A percentile compares a stretch with the other conserved stretches of the same genome.
These are phyloP conservation scores for Phlogophora meticulosa DNA, from an alignment of 2,888 invertebrate species.

Conservation along the genomic window DNA sequence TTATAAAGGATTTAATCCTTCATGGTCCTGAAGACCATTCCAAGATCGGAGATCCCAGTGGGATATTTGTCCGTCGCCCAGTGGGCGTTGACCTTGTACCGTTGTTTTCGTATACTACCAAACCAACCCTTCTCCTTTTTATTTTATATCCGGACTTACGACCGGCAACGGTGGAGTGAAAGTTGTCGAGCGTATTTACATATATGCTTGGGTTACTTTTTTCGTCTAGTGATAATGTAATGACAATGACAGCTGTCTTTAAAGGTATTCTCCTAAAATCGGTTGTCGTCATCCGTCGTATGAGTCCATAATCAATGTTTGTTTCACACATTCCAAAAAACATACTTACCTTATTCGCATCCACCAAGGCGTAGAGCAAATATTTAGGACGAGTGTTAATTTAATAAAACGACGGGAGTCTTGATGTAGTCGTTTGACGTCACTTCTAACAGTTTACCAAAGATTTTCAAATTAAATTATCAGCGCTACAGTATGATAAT, in stretches of 20 bases:
- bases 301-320: not conserved
- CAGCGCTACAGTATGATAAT: not conserved
- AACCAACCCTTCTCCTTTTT: too few species aligned
- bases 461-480: conserved; percentile 10
- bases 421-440: not conserved
- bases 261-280: not conserved
- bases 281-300: too few species aligned
- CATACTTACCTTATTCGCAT: not conserved
- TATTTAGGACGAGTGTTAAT: conserved; percentile 23
- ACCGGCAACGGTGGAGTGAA: too few species aligned
- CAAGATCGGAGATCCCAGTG: too few species aligned
- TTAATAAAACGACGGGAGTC: conserved; percentile 14
- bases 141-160: too few species aligned
- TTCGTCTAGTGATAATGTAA: not conserved
- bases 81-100: too few species aligned
- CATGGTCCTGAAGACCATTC: too few species aligned
- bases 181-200: too few species aligned
- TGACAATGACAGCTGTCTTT: not conserved
- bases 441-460: not conserved
- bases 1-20: too few species aligned
- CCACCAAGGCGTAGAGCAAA: not conserved
- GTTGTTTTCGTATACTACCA: too few species aligned
- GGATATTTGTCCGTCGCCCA: too few species aligned
- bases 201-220: not conserved
- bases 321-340: conserved; percentile 30